These are phyloP conservation scores for Neodiprion virginianus DNA, from an alignment of 1,140 invertebrate species.

Conservation along the genomic window DNA sequence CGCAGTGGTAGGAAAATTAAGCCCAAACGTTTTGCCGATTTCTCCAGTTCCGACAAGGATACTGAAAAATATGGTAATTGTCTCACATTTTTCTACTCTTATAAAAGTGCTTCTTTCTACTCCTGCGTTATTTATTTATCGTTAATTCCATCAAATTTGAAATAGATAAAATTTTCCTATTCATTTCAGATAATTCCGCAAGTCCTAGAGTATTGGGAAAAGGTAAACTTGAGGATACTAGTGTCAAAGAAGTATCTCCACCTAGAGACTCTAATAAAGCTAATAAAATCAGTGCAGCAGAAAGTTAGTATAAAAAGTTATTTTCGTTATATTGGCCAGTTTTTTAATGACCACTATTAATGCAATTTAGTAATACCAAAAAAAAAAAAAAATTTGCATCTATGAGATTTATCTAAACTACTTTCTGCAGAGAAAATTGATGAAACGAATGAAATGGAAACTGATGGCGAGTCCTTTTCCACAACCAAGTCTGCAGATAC, in stretches of 20 bases:
- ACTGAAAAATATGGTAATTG: constrained; percentile 44
- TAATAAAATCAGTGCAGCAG: background rate
- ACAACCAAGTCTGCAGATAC: constrained; percentile 32
- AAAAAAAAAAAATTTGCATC: background rate
- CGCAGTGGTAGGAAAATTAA: constrained; percentile 79
- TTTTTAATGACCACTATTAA: too few relatives aligned
- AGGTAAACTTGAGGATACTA: background rate
- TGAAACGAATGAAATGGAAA: constrained; percentile 25
- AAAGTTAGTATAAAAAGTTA: background rate
- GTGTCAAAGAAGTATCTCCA: background rate
- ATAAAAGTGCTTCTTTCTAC: too few relatives aligned
- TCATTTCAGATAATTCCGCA: background rate
- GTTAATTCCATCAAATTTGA: background rate
- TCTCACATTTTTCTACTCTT: background rate
- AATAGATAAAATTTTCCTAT: background rate
- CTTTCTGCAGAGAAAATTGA: constrained; percentile 45
- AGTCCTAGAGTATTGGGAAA: background rate
- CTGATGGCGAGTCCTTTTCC: constrained; percentile 38
- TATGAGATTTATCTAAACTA: background rate
- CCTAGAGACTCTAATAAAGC: background rate
- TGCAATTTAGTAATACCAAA: background rate
- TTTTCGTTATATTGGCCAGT: too few relatives aligned
- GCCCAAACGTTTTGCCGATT: constrained; percentile 67
- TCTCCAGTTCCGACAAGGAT: constrained; percentile 46
- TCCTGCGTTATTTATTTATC: background rate